These are phyloP conservation scores for Bombus ignitus DNA, from an alignment of 1,140 invertebrate genomes.

Conservation along the genomic window DNA sequence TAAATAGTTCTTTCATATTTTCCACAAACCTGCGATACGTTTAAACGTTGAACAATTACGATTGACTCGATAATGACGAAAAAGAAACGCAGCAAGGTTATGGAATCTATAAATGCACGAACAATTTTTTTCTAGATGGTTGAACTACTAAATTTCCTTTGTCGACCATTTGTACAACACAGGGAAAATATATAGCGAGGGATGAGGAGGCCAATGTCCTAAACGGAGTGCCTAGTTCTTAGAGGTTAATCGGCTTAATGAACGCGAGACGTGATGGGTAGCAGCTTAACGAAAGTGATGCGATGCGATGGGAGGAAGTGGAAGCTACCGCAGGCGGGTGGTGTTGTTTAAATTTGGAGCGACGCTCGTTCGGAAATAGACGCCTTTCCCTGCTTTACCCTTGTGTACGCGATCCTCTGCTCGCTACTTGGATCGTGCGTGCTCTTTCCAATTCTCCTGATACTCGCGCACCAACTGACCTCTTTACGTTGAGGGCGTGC, in stretches of 20 bases:
- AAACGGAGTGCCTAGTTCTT: not conserved
- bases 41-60: no score
- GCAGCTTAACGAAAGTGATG: conserved; percentile 60
- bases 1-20: no score
- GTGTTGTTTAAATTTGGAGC: conserved; percentile 71
- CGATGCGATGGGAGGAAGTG: conserved; percentile 53
- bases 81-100: no score
- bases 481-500: not conserved
- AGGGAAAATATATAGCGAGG: no score
- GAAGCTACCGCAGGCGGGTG: conserved; percentile 57
- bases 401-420: conserved; percentile 52
- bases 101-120: no score
- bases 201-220: conserved; percentile 8
- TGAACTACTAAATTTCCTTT: not conserved
- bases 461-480: not conserved
- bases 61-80: no score
- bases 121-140: not conserved
- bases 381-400: conserved; percentile 57
- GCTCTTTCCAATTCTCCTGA: conserved; percentile 42
- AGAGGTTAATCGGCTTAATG: conserved; percentile 48
- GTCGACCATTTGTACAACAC: no score
- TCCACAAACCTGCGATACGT: no score
- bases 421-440: conserved; percentile 19
- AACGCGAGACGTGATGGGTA: conserved; percentile 38
- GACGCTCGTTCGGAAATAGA: conserved; percentile 65